Evolutionary conservation across 2,888 invertebrate genomes (phyloP), one percentile per base, ranked within the genome.

Genomic region (Cheilosia vulpina): DNA sequence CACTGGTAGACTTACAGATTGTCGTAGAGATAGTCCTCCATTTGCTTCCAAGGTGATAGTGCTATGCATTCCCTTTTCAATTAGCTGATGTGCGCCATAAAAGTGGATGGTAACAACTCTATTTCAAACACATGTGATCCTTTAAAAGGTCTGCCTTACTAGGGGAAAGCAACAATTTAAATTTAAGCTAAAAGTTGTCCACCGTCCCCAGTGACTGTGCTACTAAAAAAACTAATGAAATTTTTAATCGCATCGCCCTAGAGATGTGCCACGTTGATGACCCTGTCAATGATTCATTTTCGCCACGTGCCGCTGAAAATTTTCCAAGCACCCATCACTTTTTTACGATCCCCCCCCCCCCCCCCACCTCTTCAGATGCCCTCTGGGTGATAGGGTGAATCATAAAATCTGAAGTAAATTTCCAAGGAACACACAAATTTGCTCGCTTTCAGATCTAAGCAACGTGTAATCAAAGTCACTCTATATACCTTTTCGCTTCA

Each of bases 401-500:
- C 75, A 57, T 65, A 65, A 65, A 65, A 75, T 45, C 53, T 11
- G 13, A 27, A 27, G 6, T 21, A 62, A 75, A 47, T n/a, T 34
- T 21, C 21, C 21, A 34, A 62, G 41, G 5, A 55, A 17, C n/a
- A 31, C 21, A 19, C 21, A 57, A 65, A 58, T 52, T 65, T 47
- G 65, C 58, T 58, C 27, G n/a, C 73, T 19, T 57, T 38, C 38
- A 38, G 38, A 13, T 13, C 38, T 4, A 63, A 63, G 43, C 24
- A 50, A 27, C 24, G 38, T 45, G 55, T 55, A 57, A 75, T 65
- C 66, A 60, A 58, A 58, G 41, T 47, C 45, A 73, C 43, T 60
- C 60, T 45, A 34, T 63, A 55, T 57, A 62, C 69, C 78, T 78
- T 63, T 63, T 62, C 55, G 43, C 41, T 71, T 55, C 69, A 78